Conservation (phyloP, 2,797 vertebrate species). For the Channallabes apus region DNA sequence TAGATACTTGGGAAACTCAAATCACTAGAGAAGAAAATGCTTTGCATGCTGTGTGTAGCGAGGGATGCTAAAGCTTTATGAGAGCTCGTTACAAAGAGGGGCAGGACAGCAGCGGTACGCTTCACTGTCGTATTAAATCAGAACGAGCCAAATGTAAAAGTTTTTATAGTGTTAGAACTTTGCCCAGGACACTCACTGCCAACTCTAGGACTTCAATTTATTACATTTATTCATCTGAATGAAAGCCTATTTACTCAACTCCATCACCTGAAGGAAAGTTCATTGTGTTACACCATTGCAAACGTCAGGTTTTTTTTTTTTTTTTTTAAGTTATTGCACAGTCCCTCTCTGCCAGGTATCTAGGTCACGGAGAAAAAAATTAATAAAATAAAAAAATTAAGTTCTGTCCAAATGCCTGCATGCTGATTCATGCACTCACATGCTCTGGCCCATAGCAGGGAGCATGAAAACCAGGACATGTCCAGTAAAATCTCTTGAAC, state of each 20-base stretch:
- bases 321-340: too few relatives aligned
- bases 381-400: neutral
- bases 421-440: neutral
- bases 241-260: neutral
- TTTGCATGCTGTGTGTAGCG: neutral
- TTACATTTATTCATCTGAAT: neutral
- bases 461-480: slow-evolving; percentile 13
- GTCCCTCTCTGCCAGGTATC: neutral
- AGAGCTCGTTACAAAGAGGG: neutral
- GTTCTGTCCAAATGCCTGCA: neutral
- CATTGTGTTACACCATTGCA: neutral
- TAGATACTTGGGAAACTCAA: neutral
- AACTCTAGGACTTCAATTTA: neutral
- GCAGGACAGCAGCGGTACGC: neutral
- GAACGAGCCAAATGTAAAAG: neutral
- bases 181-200: neutral
- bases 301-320: too few relatives aligned
- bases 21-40: neutral
- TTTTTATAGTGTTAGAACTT: neutral
- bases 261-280: neutral
- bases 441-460: neutral
- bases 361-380: neutral
- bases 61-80: neutral
- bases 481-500: slow-evolving; percentile 9
- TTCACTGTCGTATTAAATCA: neutral